Base-by-base conservation (phyloP, 2,888 invertebrate genomes). In the Metellina segmentata region DNA sequence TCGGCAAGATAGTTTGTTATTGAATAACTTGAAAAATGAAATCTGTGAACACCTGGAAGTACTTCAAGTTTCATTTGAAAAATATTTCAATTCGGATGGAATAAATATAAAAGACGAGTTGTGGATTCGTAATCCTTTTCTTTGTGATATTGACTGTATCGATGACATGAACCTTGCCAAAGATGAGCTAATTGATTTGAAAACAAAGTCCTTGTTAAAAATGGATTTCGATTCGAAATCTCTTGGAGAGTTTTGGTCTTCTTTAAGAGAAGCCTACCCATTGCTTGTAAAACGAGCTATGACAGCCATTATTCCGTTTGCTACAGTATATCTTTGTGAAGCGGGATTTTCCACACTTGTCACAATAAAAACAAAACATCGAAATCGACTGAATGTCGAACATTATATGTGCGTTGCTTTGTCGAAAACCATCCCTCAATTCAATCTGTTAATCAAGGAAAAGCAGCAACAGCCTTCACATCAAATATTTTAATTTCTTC, bases 191-290 rank as follows among this genome's bases (percentile, higher is more conserved):
- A 85, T 85, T 85, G 78, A 85, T 85, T 85, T 85, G 85, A 85
- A 85, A 85, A 85, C 77, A 85, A 85, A 85, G 85, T 85, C 85
- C 85, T 85, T 85, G 77, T 85, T 85, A 77, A 85, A 85, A 85
- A 85, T 85, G 85, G 78, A 85, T 85, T 77, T 85, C 85, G 77
- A 85, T 85, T 85, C 82, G 71, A 82, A 34, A 34, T 2, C 34
- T 34, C 34, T 34, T 34, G 34, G 34, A 34, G 34, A 34, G 34
- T 34, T 34, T 34, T 34, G 34, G 34, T n/a, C n/a, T n/a, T 34
- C 34, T 34, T 34, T 34, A 34, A 34, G 34, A 85, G 85, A 85
- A 85, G 75, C 85, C 74, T 85, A 85, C 85, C 72, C 85, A 85
- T 85, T 85, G 85, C 85, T 85, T 85, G 85, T 85, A 85, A 85